phyloP scores from a whole-genome alignment of 2,113 vertebrate genomes.

The Lepidothrix coronata region DNA sequence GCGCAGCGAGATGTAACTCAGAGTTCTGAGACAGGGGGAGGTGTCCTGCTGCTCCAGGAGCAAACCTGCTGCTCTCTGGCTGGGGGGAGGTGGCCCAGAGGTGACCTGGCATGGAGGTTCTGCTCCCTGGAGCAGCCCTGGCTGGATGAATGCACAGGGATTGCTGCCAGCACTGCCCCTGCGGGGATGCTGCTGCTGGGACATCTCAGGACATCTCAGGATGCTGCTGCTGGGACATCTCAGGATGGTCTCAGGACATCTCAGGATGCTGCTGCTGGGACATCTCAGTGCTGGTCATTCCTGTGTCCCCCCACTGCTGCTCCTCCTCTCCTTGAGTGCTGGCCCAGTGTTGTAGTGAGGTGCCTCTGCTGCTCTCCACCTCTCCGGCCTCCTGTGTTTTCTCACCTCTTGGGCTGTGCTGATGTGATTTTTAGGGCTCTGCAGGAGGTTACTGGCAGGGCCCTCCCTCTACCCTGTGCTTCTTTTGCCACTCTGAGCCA shows the following conservation, averaged over 20 bases:
- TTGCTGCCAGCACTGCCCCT: background rate
- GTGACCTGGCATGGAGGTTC: background rate
- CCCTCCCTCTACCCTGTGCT: background rate
- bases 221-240: background rate
- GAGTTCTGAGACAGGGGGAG: background rate
- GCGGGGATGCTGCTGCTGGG: background rate
- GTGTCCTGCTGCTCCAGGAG: background rate
- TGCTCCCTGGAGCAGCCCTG: background rate
- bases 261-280: no score
- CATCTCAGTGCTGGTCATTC: background rate
- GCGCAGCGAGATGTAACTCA: rapidly evolving
- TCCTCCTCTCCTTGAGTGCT: rapidly evolving
- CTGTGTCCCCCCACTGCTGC: background rate
- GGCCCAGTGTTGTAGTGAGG: background rate
- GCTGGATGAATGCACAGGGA: background rate
- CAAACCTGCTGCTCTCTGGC: background rate
- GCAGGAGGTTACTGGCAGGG: background rate
- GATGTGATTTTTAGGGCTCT: background rate
- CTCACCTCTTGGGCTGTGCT: background rate
- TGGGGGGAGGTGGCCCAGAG: background rate
- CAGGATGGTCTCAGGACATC: no score
- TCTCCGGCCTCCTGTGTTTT: background rate
- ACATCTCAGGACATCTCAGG: background rate
- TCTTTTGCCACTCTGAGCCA: rapidly evolving
- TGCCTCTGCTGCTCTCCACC: background rate